Evolutionary conservation across 2,113 vertebrate species (phyloP), one percentile per base, ranked within the genome.

Genomic region (Neogobius melanostomus): DNA sequence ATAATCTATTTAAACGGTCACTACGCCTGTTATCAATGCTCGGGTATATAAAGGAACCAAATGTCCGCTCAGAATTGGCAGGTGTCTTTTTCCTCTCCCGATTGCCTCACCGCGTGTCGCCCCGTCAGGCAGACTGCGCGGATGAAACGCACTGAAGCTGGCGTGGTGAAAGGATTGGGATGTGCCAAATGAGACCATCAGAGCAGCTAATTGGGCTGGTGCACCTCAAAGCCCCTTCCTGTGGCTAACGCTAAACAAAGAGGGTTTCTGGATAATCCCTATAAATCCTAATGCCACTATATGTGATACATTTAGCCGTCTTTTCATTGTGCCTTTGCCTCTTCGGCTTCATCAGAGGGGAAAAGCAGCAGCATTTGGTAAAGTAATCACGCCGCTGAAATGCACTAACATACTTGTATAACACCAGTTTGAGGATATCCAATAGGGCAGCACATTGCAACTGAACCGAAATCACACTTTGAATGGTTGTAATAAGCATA

Each of bases 1-100:
- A 89, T 94, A 94, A 95, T 93, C 93, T 82, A 11, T 88, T 94
- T 93, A 94, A 93, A 92, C 57, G 91, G 56, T 84, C 84, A 73
- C 57, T 60, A 84, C 1, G 68, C 86, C 87, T 72, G 83, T 69
- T 82, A 71, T 70, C 88, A 7, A 66, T 75, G 73, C 46, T 57
- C 3, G 67, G 42, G 83, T 53, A 50, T 66, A 84, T 82, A 88
- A 82, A 50, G 76, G 88, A 72, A 69, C 45, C 66, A 83, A 80
- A 75, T 16, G 70, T 72, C 60, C 73, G 64, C 70, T 79, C 77
- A 16, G 74, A 6, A 7, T 11, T 62, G 42, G 82, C 85, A 82
- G 86, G 83, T 68, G 86, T 77, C 80, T 72, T 6, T 36, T 69
- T 66, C 80, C 71, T 70, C 3, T 68, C 80, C 72, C 44, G 21